Percentiles rank a stretch among this genome's conserved stretches.
Evolutionary conservation across 2,888 invertebrate genomes (phyloP).

Genomic region (Eudasyphora cyanicolor): DNA sequence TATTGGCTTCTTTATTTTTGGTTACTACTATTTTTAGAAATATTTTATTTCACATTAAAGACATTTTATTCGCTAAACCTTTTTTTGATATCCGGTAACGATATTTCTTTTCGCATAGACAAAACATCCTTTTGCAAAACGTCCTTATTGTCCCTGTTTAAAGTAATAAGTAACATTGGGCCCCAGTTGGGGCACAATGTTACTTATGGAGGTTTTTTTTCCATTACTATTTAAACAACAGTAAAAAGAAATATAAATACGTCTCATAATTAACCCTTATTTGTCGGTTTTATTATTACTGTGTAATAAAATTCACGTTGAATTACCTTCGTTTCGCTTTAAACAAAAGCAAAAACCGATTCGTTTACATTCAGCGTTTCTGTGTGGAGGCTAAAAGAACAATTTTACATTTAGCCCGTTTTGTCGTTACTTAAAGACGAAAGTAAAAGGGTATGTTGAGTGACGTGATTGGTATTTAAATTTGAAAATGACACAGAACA

Average conservation of each 20-base stretch:
- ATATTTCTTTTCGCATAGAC: too few species aligned
- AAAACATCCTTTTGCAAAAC: neutral
- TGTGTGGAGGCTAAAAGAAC: constrained; percentile 2
- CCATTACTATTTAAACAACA: neutral
- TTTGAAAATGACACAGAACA: neutral
- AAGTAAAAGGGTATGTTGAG: neutral
- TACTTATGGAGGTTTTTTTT: neutral
- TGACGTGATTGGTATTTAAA: too few species aligned
- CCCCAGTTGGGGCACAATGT: too few species aligned
- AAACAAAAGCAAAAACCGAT: constrained; percentile 12
- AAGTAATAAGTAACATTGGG: constrained; percentile 11
- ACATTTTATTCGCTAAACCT: too few species aligned
- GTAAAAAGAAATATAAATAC: constrained; percentile 16
- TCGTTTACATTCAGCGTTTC: neutral
- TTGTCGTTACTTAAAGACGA: neutral
- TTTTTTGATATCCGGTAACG: too few species aligned
- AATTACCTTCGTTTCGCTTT: constrained; percentile 56
- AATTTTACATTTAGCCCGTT: neutral
- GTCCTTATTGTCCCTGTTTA: neutral
- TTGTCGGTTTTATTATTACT: constrained; percentile 75
- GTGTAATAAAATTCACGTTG: constrained; percentile 73
- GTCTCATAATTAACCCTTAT: constrained; percentile 77
- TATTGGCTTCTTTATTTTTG: too few species aligned
- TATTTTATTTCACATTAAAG: too few species aligned
- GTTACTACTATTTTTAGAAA: too few species aligned